Conservation (phyloP, 2,113 vertebrate genomes). For the Brachionichthys hirsutus region DNA sequence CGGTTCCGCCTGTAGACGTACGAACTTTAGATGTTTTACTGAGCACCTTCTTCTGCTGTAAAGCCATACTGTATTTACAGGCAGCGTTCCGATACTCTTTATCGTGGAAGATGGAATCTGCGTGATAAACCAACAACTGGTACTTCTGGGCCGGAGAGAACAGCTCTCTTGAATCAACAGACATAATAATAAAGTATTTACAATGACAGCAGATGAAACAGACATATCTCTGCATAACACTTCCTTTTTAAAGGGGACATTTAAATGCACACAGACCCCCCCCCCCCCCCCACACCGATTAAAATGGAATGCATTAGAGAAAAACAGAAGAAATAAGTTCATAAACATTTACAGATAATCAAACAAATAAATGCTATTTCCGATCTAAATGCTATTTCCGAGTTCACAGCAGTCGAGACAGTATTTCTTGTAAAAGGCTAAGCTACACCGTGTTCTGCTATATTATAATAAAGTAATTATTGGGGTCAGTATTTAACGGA, state of each 20-base stretch:
- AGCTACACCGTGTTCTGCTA: background rate
- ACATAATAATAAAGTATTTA: too few relatives aligned
- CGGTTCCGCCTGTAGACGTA: slow-evolving; percentile 87
- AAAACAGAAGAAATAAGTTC: background rate
- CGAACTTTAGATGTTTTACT: slow-evolving; percentile 98
- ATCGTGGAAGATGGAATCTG: slow-evolving; percentile 96
- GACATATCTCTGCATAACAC: too few relatives aligned
- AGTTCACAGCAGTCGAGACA: too few relatives aligned
- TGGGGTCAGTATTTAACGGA: accelerated
- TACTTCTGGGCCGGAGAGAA: slow-evolving; percentile 97
- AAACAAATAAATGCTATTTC: background rate
- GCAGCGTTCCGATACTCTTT: slow-evolving; percentile 98
- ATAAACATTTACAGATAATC: background rate
- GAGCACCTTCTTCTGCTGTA: slow-evolving; percentile 97
- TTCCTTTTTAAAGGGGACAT: too few relatives aligned
- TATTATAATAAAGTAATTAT: background rate
- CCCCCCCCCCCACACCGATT: too few relatives aligned
- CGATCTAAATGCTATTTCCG: too few relatives aligned
- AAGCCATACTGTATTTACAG: slow-evolving; percentile 95
- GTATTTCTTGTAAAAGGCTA: slow-evolving; percentile 10
- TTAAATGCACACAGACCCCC: too few relatives aligned
- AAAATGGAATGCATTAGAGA: background rate
- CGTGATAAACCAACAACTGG: slow-evolving; percentile 95
- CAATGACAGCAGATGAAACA: too few relatives aligned
- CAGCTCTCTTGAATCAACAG: slow-evolving; percentile 81